Base-by-base conservation (phyloP, 2,797 vertebrate genomes). In the Cossypha caffra region DNA sequence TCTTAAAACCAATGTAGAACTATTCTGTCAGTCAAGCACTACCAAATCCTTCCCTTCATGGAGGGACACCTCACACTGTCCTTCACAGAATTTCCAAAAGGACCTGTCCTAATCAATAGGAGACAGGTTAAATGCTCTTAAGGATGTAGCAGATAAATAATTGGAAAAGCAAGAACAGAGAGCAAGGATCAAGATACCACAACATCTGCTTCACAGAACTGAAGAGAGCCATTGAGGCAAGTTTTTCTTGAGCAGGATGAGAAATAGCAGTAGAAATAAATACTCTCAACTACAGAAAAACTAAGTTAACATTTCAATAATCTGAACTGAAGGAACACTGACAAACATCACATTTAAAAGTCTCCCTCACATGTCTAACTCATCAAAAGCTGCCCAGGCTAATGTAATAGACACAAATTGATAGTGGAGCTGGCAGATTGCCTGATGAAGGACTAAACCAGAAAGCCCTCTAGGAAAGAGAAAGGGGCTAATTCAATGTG, bases 361-460 rank as follows among this genome's bases (percentile, higher is more conserved):
- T 81, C 95, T 88, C 92, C 68, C 82, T 89, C 90, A 50, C 77
- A 33, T 73, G 64, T 64, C 88, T 71, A 79, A 85, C 51, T 69
- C 84, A 88, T 90, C 87, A 71, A 72, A 83, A 94, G 94, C 77
- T 5, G 3, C 90, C 77, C 0, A 3, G 75, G 83, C 78, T 82
- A 69, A 94, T 48, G 80, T 61, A 94, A 87, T 33, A 51, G 95
- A 92, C 92, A 90, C 5, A 62, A 90, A 97, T 77, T 96, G 93
- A 97, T 92, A 95, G 78, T 71, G 68, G 76, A 72, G 87, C n/a
- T 96, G 97, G 96, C 95, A 95, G 94, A 67, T 29, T 82, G 91
- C 96, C 96, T 90, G 93, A 92, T 92, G 94, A 87, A 94, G 93
- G 88, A 90, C 93, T 91, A 88, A 90, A 94, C 7, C 89, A 91